phyloP scores from a whole-genome alignment of 2,797 vertebrate genomes.

The Galagoides demidoff region DNA sequence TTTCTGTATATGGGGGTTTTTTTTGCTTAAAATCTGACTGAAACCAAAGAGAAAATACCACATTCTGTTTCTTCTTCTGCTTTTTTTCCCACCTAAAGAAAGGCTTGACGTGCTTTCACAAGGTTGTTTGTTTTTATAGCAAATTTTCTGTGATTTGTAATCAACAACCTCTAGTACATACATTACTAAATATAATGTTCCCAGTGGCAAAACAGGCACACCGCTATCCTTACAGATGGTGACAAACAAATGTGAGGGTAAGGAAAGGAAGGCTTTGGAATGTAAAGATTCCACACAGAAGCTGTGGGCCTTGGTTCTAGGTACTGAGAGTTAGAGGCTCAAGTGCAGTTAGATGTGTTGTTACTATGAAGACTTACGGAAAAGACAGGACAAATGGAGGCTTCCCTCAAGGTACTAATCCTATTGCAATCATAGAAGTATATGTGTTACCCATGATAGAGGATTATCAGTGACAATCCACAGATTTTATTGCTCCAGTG shows the following conservation, averaged over 20 bases:
- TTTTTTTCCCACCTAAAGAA: conserved; percentile 21
- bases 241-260: too few relatives aligned
- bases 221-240: neutral
- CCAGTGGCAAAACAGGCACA: neutral
- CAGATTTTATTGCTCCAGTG: neutral
- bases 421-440: neutral
- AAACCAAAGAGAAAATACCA: conserved; percentile 16
- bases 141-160: conserved; percentile 26
- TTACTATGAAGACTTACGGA: neutral
- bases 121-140: conserved; percentile 49
- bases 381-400: neutral
- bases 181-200: neutral
- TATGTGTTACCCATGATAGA: neutral
- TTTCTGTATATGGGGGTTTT: neutral
- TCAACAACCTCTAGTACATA: neutral
- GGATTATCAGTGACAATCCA: neutral
- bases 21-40: conserved; percentile 49
- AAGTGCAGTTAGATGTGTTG: too few relatives aligned
- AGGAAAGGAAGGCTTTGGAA: neutral
- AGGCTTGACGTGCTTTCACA: conserved; percentile 1
- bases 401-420: neutral
- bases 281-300: neutral
- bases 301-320: neutral
- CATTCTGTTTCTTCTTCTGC: neutral
- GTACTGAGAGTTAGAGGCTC: neutral